Evolutionary conservation across 2,888 invertebrate species (phyloP), one percentile per base, ranked within the genome.

Genomic region (Melieria crassipennis): DNA sequence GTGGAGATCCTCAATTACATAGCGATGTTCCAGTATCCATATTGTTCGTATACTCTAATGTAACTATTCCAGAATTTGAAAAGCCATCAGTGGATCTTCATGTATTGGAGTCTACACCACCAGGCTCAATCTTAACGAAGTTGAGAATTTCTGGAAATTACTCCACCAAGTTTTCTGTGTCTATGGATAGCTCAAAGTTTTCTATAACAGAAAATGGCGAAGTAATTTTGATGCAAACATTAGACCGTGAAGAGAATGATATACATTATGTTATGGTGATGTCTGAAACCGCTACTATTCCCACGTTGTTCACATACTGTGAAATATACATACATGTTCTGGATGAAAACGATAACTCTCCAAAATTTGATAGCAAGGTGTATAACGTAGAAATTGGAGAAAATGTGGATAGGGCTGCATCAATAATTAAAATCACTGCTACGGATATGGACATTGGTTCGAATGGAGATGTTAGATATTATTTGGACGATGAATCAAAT

Each of bases 281-380:
- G 46, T 93, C 93, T 0, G 90, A 93, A 83, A 93, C 93, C 0
- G 90, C 91, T 9, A 92, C 91, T 77, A 64, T 78, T 5, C 94
- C 94, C 11, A 90, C 93, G 3, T 85, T 93, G 47, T 92, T 92
- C 30, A 90, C 91, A 9, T 88, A 93, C 78, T 90, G 92, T 16
- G 90, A 91, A 86, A 91, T 97, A 73, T 89, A 90, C 5, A 88
- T 97, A 70, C 92, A 93, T 87, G 93, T 97, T 72, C 89, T 94
- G 75, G 97, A 97, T 85, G 93, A 94, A 77, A 97, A 98, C 86
- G 97, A 97, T 86, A 94, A 96, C 86, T 90, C 91, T 65, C 97
- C 97, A 0, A 88, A 90, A 77, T 97, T 97, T 86, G 95, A 96
- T 85, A 94, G 93, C 81, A 91, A 90, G 82, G 92, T 93, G 1